Evolutionary conservation across 2,888 invertebrate species (phyloP).

Genomic region (Thymelicus acteon): DNA sequence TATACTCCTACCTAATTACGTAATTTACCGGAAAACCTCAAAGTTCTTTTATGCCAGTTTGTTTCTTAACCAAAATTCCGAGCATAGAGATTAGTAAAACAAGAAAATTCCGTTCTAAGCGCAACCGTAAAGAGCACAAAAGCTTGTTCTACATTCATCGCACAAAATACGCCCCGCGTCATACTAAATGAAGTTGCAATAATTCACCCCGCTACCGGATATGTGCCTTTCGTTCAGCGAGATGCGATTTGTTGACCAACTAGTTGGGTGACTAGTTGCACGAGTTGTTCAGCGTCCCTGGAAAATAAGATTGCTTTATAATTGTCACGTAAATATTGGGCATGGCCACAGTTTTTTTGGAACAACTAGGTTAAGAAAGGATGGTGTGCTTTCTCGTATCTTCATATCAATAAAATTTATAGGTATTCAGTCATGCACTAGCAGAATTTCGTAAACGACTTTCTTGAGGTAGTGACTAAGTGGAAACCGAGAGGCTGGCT

Average conservation of each 20-base stretch:
- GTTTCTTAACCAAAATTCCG: conserved; percentile 18
- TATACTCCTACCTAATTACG: background rate
- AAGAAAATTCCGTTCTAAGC: conserved; percentile 48
- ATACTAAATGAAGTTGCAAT: conserved; percentile 73
- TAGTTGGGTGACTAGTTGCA: conserved; percentile 37
- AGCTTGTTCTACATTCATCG: conserved; percentile 60
- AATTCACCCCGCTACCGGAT: conserved; percentile 67
- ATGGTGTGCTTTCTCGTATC: background rate
- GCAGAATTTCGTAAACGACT: no score
- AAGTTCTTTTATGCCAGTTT: conserved; percentile 14
- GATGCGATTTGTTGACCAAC: conserved; percentile 47
- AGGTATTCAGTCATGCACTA: no score
- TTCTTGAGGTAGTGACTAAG: no score
- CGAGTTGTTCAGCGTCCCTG: conserved; percentile 16
- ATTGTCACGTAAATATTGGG: conserved; percentile 13
- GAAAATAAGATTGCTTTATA: conserved; percentile 21
- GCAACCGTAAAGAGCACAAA: conserved; percentile 47
- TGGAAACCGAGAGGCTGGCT: no score
- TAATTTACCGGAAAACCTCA: background rate
- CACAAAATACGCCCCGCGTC: conserved; percentile 56
- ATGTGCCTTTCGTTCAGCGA: conserved; percentile 55
- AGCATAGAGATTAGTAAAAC: conserved; percentile 36
- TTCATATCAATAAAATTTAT: no score
- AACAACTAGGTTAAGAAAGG: background rate
- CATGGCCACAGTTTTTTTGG: conserved; percentile 4